These are phyloP conservation scores for Neosilurus hyrtlii DNA, from an alignment of 2,797 vertebrate species.

Conservation along the genomic window DNA sequence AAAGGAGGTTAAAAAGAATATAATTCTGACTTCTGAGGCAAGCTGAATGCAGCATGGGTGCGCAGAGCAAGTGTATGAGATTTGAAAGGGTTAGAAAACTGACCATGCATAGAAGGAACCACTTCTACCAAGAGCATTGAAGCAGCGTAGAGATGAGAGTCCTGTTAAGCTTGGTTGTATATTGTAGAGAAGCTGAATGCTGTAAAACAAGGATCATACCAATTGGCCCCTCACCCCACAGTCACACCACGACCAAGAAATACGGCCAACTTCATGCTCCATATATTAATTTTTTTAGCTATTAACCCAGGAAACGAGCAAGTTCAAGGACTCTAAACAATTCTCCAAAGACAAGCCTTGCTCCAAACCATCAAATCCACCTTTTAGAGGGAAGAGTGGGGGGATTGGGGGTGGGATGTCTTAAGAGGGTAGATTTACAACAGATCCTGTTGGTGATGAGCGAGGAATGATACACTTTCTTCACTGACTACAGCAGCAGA, in stretches of 20 bases:
- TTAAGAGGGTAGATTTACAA: slow-evolving; percentile 47
- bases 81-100: background rate
- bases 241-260: slow-evolving; percentile 14
- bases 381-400: background rate
- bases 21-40: background rate
- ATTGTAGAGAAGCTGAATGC: background rate
- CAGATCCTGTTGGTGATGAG: slow-evolving; percentile 39
- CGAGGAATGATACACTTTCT: slow-evolving; percentile 55
- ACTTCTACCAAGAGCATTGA: background rate
- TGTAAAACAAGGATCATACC: background rate
- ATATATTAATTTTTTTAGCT: slow-evolving; percentile 21
- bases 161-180: background rate
- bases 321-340: slow-evolving; percentile 26
- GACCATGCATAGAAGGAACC: background rate
- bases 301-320: slow-evolving; percentile 45
- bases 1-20: background rate
- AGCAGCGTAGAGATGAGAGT: background rate
- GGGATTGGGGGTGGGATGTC: slow-evolving; percentile 16
- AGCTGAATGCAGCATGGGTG: background rate
- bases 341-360: slow-evolving; percentile 27
- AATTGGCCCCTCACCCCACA: background rate
- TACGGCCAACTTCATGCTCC: slow-evolving; percentile 25
- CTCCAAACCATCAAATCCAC: slow-evolving; percentile 11
- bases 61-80: background rate
- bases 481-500: slow-evolving; percentile 56